Evolutionary conservation across 2,113 vertebrate genomes (phyloP).

Genomic region (Cephalopterus ornatus): DNA sequence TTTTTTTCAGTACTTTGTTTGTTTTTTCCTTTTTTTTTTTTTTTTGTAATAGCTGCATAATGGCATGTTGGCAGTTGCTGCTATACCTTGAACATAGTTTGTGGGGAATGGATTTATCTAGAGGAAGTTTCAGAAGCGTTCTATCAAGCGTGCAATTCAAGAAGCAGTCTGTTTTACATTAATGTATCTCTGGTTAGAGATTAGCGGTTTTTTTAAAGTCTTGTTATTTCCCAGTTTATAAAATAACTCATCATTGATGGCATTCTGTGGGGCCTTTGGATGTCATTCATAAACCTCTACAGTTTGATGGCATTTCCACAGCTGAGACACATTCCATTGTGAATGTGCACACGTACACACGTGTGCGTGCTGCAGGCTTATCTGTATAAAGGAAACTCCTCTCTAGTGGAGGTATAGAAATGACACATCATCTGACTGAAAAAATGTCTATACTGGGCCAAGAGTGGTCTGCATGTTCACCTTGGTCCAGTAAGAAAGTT

Average conservation of each 20-base stretch:
- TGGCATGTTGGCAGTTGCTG: neutral
- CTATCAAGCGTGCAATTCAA: neutral
- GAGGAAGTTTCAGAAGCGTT: neutral
- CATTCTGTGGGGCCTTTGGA: neutral
- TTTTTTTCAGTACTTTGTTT: too few relatives aligned
- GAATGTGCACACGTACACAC: neutral
- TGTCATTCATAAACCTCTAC: slow-evolving; percentile 32
- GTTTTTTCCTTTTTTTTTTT: neutral
- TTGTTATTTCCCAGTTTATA: slow-evolving; percentile 7
- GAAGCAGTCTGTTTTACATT: neutral
- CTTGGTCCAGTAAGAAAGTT: neutral
- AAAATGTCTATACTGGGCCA: neutral
- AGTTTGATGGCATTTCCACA: slow-evolving; percentile 31
- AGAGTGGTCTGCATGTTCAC: neutral
- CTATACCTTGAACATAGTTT: neutral
- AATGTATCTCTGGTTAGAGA: neutral
- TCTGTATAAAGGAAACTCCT: neutral
- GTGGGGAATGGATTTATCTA: neutral
- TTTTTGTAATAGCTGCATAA: neutral
- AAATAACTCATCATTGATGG: neutral
- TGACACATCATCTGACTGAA: neutral
- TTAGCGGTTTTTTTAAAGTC: neutral
- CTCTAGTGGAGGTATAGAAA: neutral
- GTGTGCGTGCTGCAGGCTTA: neutral
- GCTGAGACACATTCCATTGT: neutral